Percentiles rank a stretch among this genome's conserved stretches.
phyloP scores from a whole-genome alignment of 2,113 vertebrate species.

The cattle (Bos taurus) region ARS-UCD2.0 NC_037349.1:5576001-5576500 shows the following conservation, averaged over 20 bases:
- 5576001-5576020: not conserved
- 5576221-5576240: not conserved
- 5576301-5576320: not conserved
- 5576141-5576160: not conserved
- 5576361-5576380: not conserved
- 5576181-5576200: not conserved
- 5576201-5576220: not conserved
- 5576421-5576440: not conserved
- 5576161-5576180: not conserved
- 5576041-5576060: not conserved
- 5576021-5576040: not conserved
- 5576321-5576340: not conserved
- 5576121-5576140: not conserved
- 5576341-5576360: not conserved
- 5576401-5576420: not conserved
- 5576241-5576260: not conserved
- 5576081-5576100: not conserved
- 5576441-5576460: not conserved
- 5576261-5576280: not conserved
- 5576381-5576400: not conserved
- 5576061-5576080: not conserved
- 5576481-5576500: not conserved
- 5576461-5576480: not conserved
- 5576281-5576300: not conserved
- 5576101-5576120: not conserved